Evolutionary conservation across 2,113 vertebrate species (phyloP).

Genomic region (human (Homo sapiens)): DNA sequence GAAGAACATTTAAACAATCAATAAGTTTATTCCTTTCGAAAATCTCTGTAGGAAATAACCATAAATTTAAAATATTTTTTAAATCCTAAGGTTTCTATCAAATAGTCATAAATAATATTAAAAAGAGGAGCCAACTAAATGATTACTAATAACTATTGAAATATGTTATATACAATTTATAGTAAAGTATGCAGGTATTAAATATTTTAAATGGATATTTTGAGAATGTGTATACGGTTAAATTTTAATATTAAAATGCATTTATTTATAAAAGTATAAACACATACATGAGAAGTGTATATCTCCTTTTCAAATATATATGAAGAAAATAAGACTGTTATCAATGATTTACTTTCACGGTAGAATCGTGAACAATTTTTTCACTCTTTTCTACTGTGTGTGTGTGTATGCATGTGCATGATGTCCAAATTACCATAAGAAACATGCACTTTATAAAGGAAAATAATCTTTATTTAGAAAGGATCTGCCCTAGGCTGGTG

Average conservation of each 20-base stretch:
- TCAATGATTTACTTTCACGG: neutral
- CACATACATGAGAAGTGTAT: neutral
- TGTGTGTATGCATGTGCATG: neutral
- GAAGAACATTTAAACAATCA: neutral
- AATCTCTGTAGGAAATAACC: neutral
- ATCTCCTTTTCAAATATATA: neutral
- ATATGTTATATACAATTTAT: neutral
- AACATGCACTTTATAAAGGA: neutral
- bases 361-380: neutral
- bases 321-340: neutral
- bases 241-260: neutral
- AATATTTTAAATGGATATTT: neutral
- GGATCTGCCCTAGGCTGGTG: neutral
- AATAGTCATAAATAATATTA: neutral
- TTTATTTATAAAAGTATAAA: neutral
- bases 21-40: neutral
- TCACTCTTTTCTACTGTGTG: neutral
- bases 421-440: neutral
- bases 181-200: neutral
- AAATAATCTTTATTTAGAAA: slow-evolving; percentile 7
- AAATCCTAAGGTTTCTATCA: neutral
- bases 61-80: slow-evolving; percentile 19
- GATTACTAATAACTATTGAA: neutral
- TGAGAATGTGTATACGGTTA: neutral
- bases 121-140: neutral